Percentiles rank a stretch among this genome's conserved stretches.
phyloP scores from a whole-genome alignment of 2,888 invertebrate genomes.

The Lydus trimaculatus region DNA sequence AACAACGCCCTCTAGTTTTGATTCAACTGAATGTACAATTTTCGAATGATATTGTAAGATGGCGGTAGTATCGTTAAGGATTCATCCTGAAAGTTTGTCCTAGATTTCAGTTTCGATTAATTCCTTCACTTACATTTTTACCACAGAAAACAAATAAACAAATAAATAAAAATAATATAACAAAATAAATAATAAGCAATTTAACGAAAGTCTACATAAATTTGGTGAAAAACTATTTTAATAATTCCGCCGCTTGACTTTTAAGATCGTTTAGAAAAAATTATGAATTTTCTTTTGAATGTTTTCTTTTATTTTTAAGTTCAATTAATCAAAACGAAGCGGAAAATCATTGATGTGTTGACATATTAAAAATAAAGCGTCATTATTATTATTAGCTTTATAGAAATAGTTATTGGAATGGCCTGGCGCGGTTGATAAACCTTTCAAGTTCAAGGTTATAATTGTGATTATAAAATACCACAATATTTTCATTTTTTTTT shows the following conservation, averaged over 20 bases:
- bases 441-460: slow-evolving; percentile 57
- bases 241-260: no score
- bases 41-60: background rate
- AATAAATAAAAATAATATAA: background rate
- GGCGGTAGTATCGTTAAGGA: background rate
- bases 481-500: background rate
- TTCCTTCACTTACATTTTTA: background rate
- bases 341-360: background rate
- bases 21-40: background rate
- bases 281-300: background rate
- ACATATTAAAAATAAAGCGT: slow-evolving; percentile 36
- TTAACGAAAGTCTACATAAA: no score
- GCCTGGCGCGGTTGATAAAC: slow-evolving; percentile 57
- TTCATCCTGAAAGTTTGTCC: background rate
- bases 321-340: background rate
- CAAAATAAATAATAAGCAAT: no score
- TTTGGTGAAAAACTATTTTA: no score
- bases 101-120: slow-evolving; percentile 1
- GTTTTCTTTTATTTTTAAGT: background rate
- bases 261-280: no score
- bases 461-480: slow-evolving; percentile 36
- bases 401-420: slow-evolving; percentile 19
- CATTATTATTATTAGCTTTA: slow-evolving; percentile 43
- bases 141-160: background rate
- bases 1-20: background rate